Base-by-base conservation (phyloP, 2,888 invertebrate species). In the Pilophorus perplexus region DNA sequence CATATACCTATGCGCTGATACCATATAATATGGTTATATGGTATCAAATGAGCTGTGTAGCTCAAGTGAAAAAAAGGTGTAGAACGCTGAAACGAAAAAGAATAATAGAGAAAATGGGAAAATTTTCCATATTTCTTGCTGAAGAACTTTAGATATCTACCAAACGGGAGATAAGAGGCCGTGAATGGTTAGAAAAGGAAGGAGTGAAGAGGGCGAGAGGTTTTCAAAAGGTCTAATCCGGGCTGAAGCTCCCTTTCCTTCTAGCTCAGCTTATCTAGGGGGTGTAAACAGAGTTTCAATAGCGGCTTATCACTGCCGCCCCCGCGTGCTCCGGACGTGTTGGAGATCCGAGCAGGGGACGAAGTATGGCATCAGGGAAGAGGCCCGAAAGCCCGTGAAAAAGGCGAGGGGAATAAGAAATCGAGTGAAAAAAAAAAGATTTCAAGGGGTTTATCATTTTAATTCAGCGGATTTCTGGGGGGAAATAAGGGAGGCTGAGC, bases 221-320 rank as follows among this genome's bases (percentile, higher is more conserved):
- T 42, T 59, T 59, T 59, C 40, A 59, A 59, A 59, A 59, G 59
- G 59, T 59, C 40, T 59, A 59, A 59, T 59, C 59, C 59, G 59
- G 44, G 40, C 22, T 20, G 42, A 38, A 59, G 59, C 59, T 40
- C 59, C n/a, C n/a, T n/a, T n/a, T n/a, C 44, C 59, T 25, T 42
- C 40, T 23, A 59, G 59, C 25, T 20, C 16, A 44, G 59, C 59
- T 59, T 59, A 59, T 59, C 59, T 59, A 27, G 42, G 44, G 52
- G 59, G 64, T 50, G 64, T 64, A 64, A 64, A 64, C 64, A 64
- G 50, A 50, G 50, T 64, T 64, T 64, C 64, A 64, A 64, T 64
- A 64, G 50, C 37, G 64, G 50, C 50, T 64, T 64, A 64, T 64
- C 64, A 64, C 28, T 37, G 14, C 64, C 38, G 10, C 59, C 59